Percentiles rank a stretch among this genome's conserved stretches.
Evolutionary conservation across 35 echinoderm and acorn worm species (phyloP).

Genomic region (Hemicentrotus pulcherrimus): DNA sequence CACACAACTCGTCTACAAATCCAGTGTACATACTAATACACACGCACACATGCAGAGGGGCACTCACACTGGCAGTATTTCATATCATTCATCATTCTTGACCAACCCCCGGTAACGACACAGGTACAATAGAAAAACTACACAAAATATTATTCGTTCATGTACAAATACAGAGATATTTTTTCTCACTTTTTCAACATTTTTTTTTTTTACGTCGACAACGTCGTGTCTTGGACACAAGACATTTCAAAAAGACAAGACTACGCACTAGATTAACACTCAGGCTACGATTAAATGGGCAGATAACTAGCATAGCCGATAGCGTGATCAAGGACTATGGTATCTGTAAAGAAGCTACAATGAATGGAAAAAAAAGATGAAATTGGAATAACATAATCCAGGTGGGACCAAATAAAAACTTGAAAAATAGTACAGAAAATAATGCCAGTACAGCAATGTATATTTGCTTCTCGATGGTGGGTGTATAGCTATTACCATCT

Average conservation of each 20-base stretch:
- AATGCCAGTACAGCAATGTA: not conserved
- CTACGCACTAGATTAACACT: conserved; percentile 33
- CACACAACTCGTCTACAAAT: too few relatives aligned
- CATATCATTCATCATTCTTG: too few relatives aligned
- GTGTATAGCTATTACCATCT: not conserved
- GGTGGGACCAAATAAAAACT: not conserved
- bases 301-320: conserved; percentile 1
- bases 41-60: too few relatives aligned
- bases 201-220: conserved; percentile 37
- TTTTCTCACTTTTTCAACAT: conserved; percentile 37
- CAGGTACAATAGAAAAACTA: too few relatives aligned
- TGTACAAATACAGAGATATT: conserved; percentile 48
- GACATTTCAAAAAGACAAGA: conserved; percentile 44
- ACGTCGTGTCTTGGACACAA: conserved; percentile 55
- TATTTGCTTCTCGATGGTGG: not conserved
- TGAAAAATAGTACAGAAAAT: not conserved
- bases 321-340: not conserved
- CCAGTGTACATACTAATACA: too few relatives aligned
- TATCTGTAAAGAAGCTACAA: not conserved
- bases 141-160: not conserved
- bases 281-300: conserved; percentile 22
- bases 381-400: not conserved
- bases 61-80: too few relatives aligned
- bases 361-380: not conserved
- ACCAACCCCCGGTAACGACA: too few relatives aligned